Evolutionary conservation across 2,113 vertebrate species (phyloP), one percentile per base, ranked within the genome.

Genomic region (Psettodes erumei): DNA sequence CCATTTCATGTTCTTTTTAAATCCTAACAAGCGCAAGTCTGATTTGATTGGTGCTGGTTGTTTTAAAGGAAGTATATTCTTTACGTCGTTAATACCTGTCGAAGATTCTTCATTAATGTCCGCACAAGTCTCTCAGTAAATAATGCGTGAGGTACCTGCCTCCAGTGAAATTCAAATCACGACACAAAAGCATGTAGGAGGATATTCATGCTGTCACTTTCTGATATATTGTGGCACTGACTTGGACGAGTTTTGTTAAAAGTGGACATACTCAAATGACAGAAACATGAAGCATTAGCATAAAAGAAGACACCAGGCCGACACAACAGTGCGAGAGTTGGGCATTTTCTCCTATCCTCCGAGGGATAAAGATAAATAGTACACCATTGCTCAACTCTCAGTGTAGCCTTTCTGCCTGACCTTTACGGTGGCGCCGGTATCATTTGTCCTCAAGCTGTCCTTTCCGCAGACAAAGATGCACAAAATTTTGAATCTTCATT

Each of bases 331-430:
- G 15, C 72, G 76, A 65, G 62, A 68, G 58, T 64, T 65, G 18
- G 42, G 35, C 67, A 55, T 71, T 79, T 83, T 81, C 55, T 80
- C 23, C 42, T 42, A n/a, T 73, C 82, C 51, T 83, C 47, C 15
- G 25, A 71, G 42, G 79, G 71, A 79, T 75, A 81, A 68, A 84
- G 87, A 92, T 84, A 81, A 91, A 93, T 87, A 75, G 82, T 75
- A 45, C 63, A 81, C 60, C 85, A 89, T 86, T 90, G 90, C 88
- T 91, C 86, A 88, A 88, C 86, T 86, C 88, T 92, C 84, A 89
- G 71, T 63, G 72, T 83, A 88, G 89, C 88, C 89, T 87, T 87
- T 88, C 81, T 68, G 64, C 25, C 6, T 93, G 90, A 92, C 93
- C 91, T 93, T 94, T 92, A 77, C 43, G 35, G 48, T 15, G 19